Conservation (phyloP, 1,140 invertebrate species). For the Tetragnatha versicolor region DNA sequence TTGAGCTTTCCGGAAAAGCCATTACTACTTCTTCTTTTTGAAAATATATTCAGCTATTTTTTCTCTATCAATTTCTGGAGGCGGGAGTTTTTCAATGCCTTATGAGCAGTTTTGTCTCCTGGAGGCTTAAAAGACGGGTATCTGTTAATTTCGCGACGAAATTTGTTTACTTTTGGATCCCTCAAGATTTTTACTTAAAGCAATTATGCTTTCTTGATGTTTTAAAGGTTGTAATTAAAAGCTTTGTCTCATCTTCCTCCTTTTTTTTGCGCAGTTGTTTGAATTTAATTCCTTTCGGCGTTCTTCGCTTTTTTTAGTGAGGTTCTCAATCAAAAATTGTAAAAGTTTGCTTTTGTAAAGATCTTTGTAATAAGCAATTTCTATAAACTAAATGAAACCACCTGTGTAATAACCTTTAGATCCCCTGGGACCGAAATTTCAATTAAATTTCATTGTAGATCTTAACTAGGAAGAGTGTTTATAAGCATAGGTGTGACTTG, state of each 20-base stretch:
- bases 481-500: no score
- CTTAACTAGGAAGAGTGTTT: no score
- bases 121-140: neutral
- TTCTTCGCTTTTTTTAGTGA: no score
- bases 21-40: neutral
- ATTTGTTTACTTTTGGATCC: neutral
- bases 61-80: neutral
- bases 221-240: neutral
- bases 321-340: no score
- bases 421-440: no score
- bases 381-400: no score
- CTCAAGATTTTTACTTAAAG: neutral
- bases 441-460: no score
- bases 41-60: neutral
- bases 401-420: no score
- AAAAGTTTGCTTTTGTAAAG: no score
- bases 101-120: neutral
- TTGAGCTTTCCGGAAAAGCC: no score
- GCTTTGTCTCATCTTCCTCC: neutral
- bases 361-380: no score
- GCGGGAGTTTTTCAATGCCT: neutral
- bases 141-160: neutral
- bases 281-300: neutral
- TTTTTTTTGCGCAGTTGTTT: neutral
- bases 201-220: neutral